These are phyloP conservation scores for Harmothoe impar DNA, from an alignment of 2,888 invertebrate species.

Conservation along the genomic window DNA sequence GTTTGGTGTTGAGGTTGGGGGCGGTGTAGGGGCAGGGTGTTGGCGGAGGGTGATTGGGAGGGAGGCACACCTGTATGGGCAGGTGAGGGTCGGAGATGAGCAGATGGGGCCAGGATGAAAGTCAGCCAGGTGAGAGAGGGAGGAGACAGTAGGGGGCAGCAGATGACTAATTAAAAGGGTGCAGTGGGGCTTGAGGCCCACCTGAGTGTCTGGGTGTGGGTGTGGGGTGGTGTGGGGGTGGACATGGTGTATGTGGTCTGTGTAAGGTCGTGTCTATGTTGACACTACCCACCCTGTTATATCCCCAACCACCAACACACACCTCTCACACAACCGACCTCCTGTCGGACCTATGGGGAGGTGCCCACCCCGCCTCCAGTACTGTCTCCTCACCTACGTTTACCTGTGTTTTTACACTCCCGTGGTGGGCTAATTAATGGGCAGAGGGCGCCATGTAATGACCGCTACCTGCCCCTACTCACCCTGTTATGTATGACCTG, in stretches of 20 bases:
- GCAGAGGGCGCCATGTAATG: neutral
- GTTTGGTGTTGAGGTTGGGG: neutral
- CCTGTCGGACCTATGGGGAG: neutral
- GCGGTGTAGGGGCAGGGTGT: neutral
- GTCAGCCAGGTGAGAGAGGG: slow-evolving; percentile 29
- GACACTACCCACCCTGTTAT: neutral
- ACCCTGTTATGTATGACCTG: neutral
- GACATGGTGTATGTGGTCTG: neutral
- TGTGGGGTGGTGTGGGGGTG: neutral
- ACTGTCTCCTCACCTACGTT: neutral
- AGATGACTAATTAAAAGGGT: slow-evolving; percentile 45
- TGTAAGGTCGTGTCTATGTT: neutral
- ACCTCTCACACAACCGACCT: neutral
- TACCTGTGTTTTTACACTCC: neutral
- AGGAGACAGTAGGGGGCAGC: neutral
- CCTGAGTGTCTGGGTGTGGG: neutral
- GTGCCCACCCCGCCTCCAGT: neutral
- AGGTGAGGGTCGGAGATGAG: slow-evolving; percentile 11
- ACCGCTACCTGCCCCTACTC: neutral
- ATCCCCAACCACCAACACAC: neutral
- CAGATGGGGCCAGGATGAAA: slow-evolving; percentile 28
- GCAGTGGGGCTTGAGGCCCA: slow-evolving; percentile 7
- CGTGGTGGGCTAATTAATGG: neutral
- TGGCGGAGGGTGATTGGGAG: neutral
- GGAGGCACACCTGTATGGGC: neutral